Evolutionary conservation across 2,888 invertebrate genomes (phyloP).

Genomic region (Drosophila infuscata): DNA sequence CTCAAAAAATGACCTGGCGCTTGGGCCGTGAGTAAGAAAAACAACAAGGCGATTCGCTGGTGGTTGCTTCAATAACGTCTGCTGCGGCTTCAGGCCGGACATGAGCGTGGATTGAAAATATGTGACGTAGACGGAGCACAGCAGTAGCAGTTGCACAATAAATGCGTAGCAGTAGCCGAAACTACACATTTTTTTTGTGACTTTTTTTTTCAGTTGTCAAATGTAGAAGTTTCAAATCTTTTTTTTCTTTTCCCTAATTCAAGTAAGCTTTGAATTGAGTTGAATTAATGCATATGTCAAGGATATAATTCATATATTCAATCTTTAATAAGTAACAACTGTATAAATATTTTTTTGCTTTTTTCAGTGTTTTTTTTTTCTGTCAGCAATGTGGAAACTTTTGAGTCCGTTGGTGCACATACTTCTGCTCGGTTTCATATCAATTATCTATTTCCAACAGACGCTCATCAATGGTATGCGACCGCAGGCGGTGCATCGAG

Average conservation of each 20-base stretch:
- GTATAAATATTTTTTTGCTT: constrained; percentile 17
- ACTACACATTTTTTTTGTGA: constrained; percentile 33
- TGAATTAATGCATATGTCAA: background rate
- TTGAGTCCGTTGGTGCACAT: constrained; percentile 88
- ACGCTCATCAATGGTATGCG: constrained; percentile 88
- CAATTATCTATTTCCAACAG: constrained; percentile 96
- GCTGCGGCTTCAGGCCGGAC: constrained; percentile 78
- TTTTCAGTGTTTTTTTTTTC: constrained; percentile 9
- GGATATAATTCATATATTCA: background rate
- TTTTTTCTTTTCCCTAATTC: background rate
- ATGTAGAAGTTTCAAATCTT: background rate
- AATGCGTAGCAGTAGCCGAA: constrained; percentile 77
- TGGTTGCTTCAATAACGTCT: constrained; percentile 28
- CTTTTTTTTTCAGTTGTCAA: background rate
- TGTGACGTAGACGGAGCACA: constrained; percentile 94
- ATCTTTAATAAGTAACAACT: background rate
- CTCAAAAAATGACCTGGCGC: constrained; percentile 92
- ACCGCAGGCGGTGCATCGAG: constrained; percentile 49
- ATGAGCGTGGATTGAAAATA: constrained; percentile 95
- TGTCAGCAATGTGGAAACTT: constrained; percentile 79
- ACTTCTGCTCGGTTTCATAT: constrained; percentile 92
- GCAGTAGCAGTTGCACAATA: constrained; percentile 90
- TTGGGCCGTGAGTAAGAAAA: constrained; percentile 95
- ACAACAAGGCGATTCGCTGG: constrained; percentile 92
- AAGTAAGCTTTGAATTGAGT: constrained; percentile 2